A percentile compares a stretch with the other conserved stretches of the same genome.
These are phyloP conservation scores for Drosophila hamatofila DNA, from an alignment of 2,888 invertebrate species.

Conservation along the genomic window DNA sequence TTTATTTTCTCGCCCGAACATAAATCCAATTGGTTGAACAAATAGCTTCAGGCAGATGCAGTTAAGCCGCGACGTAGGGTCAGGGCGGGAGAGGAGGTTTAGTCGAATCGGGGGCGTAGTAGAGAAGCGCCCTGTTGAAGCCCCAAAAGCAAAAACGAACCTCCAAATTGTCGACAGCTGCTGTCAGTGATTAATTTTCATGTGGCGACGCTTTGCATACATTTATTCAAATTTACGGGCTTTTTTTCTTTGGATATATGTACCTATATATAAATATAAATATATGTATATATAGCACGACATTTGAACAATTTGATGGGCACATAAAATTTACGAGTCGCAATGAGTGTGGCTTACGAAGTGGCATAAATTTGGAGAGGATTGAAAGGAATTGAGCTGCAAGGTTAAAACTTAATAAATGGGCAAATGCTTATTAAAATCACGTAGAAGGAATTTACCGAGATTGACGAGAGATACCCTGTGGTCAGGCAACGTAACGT, in stretches of 20 bases:
- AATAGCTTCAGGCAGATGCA: slow-evolving; percentile 36
- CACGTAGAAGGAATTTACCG: slow-evolving; percentile 3
- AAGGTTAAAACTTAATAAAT: slow-evolving; percentile 35
- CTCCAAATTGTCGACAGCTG: slow-evolving; percentile 53
- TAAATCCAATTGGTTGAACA: slow-evolving; percentile 69
- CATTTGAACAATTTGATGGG: slow-evolving; percentile 37
- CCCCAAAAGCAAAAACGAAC: slow-evolving; percentile 30
- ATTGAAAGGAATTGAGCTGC: slow-evolving; percentile 46
- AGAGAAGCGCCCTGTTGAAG: slow-evolving; percentile 10
- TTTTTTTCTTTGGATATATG: slow-evolving; percentile 14
- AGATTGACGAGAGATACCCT: slow-evolving; percentile 5
- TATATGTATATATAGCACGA: slow-evolving; percentile 26
- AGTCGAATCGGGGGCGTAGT: not conserved
- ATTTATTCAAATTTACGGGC: slow-evolving; percentile 51
- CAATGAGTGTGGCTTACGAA: slow-evolving; percentile 40
- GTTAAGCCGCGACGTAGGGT: not conserved
- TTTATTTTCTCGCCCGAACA: slow-evolving; percentile 42
- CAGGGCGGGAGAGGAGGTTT: not conserved
- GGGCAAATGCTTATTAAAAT: slow-evolving; percentile 12
- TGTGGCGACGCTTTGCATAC: slow-evolving; percentile 50
- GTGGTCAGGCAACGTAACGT: not conserved
- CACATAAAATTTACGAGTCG: slow-evolving; percentile 48
- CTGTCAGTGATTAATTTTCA: slow-evolving; percentile 63
- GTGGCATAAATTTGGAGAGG: slow-evolving; percentile 17
- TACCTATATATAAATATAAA: not conserved